A percentile compares a stretch with the other conserved stretches of the same genome.
Evolutionary conservation across 2,113 vertebrate genomes (phyloP).

Genomic region (Entomyzon cyanotis): DNA sequence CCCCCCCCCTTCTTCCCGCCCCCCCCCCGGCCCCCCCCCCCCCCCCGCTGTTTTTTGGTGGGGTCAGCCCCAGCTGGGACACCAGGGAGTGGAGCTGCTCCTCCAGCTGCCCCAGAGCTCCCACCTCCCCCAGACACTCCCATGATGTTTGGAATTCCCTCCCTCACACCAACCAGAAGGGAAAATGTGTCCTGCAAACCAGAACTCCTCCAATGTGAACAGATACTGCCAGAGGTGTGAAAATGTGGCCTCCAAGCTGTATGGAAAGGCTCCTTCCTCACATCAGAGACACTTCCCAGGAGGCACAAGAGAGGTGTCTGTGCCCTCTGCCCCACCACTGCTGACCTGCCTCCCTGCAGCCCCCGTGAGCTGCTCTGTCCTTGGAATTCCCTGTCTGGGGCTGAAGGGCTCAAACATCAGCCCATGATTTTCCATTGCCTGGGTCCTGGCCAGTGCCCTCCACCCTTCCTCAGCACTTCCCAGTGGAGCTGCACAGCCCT

Average conservation of each 20-base stretch:
- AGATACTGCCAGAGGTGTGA: background rate
- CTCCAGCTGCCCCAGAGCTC: background rate
- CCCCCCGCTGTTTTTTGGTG: no score
- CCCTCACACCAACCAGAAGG: background rate
- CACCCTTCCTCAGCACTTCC: background rate
- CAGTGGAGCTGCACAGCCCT: background rate
- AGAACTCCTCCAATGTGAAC: background rate
- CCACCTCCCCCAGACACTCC: background rate
- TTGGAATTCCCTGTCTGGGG: background rate
- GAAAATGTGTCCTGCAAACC: background rate
- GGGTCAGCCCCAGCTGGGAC: background rate
- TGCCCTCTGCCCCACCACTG: background rate
- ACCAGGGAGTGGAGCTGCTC: background rate
- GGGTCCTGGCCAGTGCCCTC: background rate
- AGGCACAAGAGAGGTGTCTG: background rate
- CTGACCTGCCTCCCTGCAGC: background rate
- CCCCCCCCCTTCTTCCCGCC: no score
- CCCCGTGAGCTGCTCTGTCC: background rate
- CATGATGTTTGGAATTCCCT: background rate
- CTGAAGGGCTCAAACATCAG: background rate
- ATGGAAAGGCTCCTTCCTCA: background rate
- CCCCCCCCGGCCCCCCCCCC: no score
- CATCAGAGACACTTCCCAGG: background rate
- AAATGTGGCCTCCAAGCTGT: background rate
- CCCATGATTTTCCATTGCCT: accelerated